A percentile compares a stretch with the other conserved stretches of the same genome.
Evolutionary conservation across 2,888 invertebrate genomes (phyloP).

Genomic region (Drosophila mimetica): DNA sequence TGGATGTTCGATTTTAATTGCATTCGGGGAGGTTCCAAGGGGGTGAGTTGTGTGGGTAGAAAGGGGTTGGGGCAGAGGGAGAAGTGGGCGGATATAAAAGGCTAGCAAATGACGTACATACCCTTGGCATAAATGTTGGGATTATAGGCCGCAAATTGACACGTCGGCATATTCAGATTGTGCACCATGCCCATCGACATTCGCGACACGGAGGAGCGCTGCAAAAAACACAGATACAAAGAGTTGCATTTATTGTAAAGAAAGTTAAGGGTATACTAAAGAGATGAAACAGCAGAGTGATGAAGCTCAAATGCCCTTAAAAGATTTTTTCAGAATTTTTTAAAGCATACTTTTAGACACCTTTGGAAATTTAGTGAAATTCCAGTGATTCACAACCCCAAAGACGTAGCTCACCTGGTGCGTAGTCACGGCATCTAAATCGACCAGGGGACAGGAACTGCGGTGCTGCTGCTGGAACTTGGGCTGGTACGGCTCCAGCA

Average conservation of each 20-base stretch:
- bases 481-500: constrained; percentile 95
- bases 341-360: background rate
- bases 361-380: background rate
- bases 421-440: constrained; percentile 82
- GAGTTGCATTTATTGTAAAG: background rate
- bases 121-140: constrained; percentile 82
- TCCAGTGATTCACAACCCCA: background rate
- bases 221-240: constrained; percentile 15
- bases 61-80: background rate
- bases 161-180: constrained; percentile 83
- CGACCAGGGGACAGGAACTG: constrained; percentile 89
- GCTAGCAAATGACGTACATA: constrained; percentile 59
- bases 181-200: constrained; percentile 84
- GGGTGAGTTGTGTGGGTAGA: background rate
- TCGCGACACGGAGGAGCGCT: constrained; percentile 85
- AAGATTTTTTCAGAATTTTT: no score
- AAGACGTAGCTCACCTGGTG: constrained; percentile 65
- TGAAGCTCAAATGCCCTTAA: no score
- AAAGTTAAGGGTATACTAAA: background rate
- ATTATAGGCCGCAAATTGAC: constrained; percentile 83
- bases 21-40: constrained; percentile 46
- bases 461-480: constrained; percentile 95
- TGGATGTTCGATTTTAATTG: constrained; percentile 59
- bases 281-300: no score
- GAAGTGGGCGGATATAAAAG: background rate